phyloP scores from a whole-genome alignment of 2,113 vertebrate genomes.

The Crotalus helleri region DNA sequence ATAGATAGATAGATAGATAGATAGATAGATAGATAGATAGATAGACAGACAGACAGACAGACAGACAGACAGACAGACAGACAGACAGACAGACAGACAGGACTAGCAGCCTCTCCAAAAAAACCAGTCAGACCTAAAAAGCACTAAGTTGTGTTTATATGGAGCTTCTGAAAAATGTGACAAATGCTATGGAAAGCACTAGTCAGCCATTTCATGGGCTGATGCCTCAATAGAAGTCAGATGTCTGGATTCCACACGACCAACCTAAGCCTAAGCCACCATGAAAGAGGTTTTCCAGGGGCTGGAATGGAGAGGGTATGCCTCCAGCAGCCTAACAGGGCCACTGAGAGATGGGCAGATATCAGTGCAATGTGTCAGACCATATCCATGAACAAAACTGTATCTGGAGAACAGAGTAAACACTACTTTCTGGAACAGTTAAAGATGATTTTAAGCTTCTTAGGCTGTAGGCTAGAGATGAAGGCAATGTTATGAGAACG shows the following conservation, averaged over 20 bases:
- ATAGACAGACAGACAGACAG: accelerated
- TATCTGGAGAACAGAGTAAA: too few relatives aligned
- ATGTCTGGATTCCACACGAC: not conserved
- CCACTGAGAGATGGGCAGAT: not conserved
- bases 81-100: not conserved
- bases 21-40: accelerated
- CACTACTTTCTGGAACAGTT: not conserved
- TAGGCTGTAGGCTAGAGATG: not conserved
- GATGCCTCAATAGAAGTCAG: not conserved
- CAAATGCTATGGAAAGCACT: not conserved
- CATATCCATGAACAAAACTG: too few relatives aligned
- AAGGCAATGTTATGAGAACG: not conserved
- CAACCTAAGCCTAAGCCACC: not conserved
- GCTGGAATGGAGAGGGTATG: not conserved
- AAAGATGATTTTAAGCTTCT: not conserved
- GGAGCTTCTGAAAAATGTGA: not conserved
- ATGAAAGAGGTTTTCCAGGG: not conserved
- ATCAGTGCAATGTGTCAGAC: not conserved
- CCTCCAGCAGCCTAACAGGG: not conserved
- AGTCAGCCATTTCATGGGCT: not conserved
- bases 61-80: too few relatives aligned
- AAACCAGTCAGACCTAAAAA: not conserved
- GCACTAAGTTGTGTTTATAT: not conserved
- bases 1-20: too few relatives aligned
- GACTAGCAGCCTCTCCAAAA: not conserved